Base-by-base conservation (phyloP, 2,113 vertebrate genomes). In the Varanus salvator region DNA sequence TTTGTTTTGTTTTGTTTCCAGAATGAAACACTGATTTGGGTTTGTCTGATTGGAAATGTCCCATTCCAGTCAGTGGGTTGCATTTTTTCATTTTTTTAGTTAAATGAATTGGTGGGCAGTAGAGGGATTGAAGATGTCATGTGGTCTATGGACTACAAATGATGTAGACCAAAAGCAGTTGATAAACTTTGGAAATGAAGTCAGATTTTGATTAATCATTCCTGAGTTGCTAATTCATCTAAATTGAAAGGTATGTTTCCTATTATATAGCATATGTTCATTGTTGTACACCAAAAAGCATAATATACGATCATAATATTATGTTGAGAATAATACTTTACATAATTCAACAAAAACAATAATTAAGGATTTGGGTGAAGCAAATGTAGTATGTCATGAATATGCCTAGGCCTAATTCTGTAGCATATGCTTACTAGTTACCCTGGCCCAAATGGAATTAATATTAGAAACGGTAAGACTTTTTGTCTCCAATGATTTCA, bases 401-500 rank as follows among this genome's bases (percentile, higher is more conserved):
- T 84, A n/a, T 76, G 76, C 29, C 48, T 77, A 60, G 64, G 23
- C 31, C n/a, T 76, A 76, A 86, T 77, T 60, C 23, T 86, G 69
- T n/a, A 88, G 27, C 3, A 31, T 77, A 75, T n/a, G 74, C 54
- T 66, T 34, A 84, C 64, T 27, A 68, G 72, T 27, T 87, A n/a
- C 17, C 57, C 48, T 81, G 83, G 64, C 90, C 89, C 50, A 85
- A 31, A 69, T 87, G 68, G 34, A 84, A 75, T 48, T 91, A 75
- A 90, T 90, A 87, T 44, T 86, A 64, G 77, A 57, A 60, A 57
- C 68, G 69, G 81, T 77, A 8, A 78, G 27, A 48, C 44, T 57
- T 14, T 11, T 48, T 8, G 3, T 75, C 34, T 75, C 69, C 75
- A 89, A 80, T 54, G 27, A 69, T 80, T 64, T 64, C 11, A 11